Conservation (phyloP, 2,888 invertebrate genomes). For the Dryadula phaetusa region DNA sequence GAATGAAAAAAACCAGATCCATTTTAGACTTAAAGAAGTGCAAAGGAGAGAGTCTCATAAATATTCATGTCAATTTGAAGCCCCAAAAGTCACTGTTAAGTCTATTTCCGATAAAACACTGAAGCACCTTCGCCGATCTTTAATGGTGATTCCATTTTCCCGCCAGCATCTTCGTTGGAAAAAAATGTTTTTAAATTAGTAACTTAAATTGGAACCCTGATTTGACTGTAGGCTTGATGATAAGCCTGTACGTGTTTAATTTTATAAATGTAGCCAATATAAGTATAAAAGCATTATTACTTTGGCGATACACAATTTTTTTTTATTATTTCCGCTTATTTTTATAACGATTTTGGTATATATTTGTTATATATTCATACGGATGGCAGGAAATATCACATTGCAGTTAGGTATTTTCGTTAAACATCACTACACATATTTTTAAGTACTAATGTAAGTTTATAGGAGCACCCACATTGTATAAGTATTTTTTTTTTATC, state of each 20-base stretch:
- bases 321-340: too few species aligned
- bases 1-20: conserved; percentile 36
- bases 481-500: too few species aligned
- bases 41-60: conserved; percentile 74
- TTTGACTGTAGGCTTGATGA: conserved; percentile 38
- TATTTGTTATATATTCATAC: too few species aligned
- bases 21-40: conserved; percentile 55
- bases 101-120: conserved; percentile 76
- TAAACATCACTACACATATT: too few species aligned
- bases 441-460: too few species aligned
- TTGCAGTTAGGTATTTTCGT: too few species aligned
- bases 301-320: too few species aligned
- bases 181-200: conserved; percentile 54
- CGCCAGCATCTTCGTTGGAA: conserved; percentile 51
- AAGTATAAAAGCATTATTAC: not conserved
- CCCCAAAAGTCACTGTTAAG: conserved; percentile 78
- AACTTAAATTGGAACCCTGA: conserved; percentile 47
- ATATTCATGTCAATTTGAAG: conserved; percentile 79
- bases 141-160: conserved; percentile 67
- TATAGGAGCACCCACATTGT: too few species aligned
- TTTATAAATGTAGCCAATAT: conserved; percentile 17
- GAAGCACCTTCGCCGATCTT: conserved; percentile 60
- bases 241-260: conserved; percentile 34
- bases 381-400: too few species aligned
- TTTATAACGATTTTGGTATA: too few species aligned